phyloP scores from a whole-genome alignment of 2,888 invertebrate genomes.

The Ommatoiulus sabulosus region DNA sequence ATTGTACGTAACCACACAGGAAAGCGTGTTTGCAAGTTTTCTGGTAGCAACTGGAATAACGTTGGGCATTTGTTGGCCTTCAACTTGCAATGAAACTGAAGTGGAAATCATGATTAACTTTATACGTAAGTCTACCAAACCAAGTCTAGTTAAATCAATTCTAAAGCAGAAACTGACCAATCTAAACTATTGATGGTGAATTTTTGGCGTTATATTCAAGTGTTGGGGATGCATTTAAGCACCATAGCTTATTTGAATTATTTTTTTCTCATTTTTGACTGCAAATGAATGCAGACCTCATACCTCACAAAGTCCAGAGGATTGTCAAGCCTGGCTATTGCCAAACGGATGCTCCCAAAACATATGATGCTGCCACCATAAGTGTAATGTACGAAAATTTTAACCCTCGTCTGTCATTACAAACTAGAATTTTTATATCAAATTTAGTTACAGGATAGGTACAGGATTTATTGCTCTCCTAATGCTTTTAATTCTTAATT shows the following conservation, averaged over 20 bases:
- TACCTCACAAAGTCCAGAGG: background rate
- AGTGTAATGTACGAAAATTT: slow-evolving; percentile 50
- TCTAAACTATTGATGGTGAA: background rate
- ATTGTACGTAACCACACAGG: background rate
- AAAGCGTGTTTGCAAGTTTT: background rate
- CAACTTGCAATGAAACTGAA: slow-evolving; percentile 45
- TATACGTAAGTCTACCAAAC: background rate
- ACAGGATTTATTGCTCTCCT: background rate
- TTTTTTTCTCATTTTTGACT: background rate
- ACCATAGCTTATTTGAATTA: too few relatives aligned
- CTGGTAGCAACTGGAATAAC: background rate
- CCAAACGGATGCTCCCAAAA: background rate
- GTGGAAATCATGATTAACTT: background rate
- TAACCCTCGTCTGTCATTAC: background rate
- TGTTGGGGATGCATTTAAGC: too few relatives aligned
- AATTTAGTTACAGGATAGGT: background rate
- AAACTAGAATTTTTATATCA: background rate
- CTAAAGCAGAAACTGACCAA: background rate
- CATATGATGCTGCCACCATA: slow-evolving; percentile 44
- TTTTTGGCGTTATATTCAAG: background rate
- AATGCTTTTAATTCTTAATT: too few relatives aligned
- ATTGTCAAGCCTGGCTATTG: background rate
- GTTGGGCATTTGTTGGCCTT: slow-evolving; percentile 53
- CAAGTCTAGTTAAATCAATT: background rate
- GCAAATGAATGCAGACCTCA: background rate